Percentiles rank a stretch among this genome's conserved stretches.
These are phyloP conservation scores for Microplitis manilae DNA, from an alignment of 2,888 invertebrate genomes.

Conservation along the genomic window DNA sequence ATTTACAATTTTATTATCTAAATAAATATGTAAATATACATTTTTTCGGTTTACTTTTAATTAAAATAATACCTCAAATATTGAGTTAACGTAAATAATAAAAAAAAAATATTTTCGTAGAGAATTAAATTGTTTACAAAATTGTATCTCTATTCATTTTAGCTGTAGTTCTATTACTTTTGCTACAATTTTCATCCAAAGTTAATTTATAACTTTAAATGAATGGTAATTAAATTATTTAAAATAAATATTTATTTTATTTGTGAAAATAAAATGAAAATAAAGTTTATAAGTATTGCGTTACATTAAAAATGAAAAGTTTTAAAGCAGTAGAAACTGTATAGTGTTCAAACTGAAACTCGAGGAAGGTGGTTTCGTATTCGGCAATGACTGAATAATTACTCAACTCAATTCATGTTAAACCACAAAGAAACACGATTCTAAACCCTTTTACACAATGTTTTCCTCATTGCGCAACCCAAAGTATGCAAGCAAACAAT, in stretches of 20 bases:
- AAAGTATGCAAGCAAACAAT: conserved; percentile 46
- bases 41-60: too few species aligned
- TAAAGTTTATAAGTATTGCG: not conserved
- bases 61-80: too few species aligned
- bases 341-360: conserved; percentile 55
- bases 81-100: too few species aligned
- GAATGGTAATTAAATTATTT: not conserved
- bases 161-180: too few species aligned
- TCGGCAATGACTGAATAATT: conserved; percentile 60
- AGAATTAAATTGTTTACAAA: too few species aligned
- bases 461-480: conserved; percentile 34
- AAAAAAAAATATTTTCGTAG: too few species aligned
- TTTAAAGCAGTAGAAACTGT: conserved; percentile 47
- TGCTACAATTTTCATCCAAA: too few species aligned
- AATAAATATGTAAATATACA: too few species aligned
- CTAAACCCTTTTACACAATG: conserved; percentile 31
- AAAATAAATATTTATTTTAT: not conserved
- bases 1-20: too few species aligned
- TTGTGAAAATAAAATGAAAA: not conserved
- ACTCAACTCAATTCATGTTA: conserved; percentile 55
- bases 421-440: conserved; percentile 47
- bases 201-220: too few species aligned
- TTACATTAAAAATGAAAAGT: conserved; percentile 23
- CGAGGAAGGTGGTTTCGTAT: conserved; percentile 40
- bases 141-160: too few species aligned